Evolutionary conservation across 2,797 vertebrate genomes (phyloP).

Genomic region (Okamejei kenojei): DNA sequence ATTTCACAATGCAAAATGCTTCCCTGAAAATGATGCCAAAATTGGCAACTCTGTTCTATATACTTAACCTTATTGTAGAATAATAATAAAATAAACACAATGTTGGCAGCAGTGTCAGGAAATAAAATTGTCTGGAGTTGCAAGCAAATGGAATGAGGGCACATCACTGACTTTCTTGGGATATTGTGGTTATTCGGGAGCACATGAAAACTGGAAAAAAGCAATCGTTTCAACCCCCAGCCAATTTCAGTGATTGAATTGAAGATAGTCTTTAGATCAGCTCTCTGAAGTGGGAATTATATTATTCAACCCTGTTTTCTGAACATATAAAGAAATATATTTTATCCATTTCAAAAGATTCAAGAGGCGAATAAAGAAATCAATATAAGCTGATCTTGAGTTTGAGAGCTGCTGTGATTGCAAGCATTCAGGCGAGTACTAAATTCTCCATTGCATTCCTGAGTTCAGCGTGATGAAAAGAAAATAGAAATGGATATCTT

Average conservation of each 20-base stretch:
- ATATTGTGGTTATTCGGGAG: background rate
- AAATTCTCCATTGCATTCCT: background rate
- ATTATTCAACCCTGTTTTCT: background rate
- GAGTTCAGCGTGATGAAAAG: background rate
- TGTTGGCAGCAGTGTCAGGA: background rate
- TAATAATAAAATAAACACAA: background rate
- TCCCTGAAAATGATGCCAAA: background rate
- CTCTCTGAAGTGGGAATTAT: background rate
- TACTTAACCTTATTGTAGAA: background rate
- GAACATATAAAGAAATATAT: background rate
- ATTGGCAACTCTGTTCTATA: background rate
- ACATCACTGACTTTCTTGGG: background rate
- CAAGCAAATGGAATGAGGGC: background rate
- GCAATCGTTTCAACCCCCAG: background rate
- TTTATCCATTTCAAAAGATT: background rate
- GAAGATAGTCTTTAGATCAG: background rate
- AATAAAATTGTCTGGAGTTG: background rate
- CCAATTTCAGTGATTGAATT: background rate
- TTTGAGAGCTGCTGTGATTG: background rate
- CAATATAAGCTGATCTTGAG: conserved; percentile 4
- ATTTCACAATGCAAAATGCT: background rate
- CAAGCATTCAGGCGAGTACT: background rate
- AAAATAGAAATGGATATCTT: background rate
- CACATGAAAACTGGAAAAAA: background rate
- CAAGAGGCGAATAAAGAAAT: background rate